Evolutionary conservation across 2,797 vertebrate genomes (phyloP).

Genomic region (Mallotus villosus): DNA sequence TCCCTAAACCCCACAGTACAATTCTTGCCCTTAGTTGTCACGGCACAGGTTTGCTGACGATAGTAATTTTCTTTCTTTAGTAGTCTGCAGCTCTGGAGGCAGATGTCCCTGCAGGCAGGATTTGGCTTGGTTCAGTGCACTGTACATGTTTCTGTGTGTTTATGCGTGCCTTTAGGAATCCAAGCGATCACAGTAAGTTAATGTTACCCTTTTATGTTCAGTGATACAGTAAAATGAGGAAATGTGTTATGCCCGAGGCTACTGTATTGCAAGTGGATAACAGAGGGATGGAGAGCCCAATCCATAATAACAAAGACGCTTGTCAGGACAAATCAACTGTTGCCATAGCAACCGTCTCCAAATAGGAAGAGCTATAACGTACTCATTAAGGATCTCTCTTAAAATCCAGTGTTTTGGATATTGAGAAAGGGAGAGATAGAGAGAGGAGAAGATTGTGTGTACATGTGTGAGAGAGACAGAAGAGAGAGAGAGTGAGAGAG

Average conservation of each 20-base stretch:
- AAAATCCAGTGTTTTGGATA: not conserved
- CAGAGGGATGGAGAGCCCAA: conserved; percentile 36
- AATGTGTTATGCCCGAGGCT: no score
- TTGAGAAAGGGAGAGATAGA: not conserved
- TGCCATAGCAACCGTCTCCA: conserved; percentile 53
- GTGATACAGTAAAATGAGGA: not conserved
- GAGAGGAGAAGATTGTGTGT: not conserved
- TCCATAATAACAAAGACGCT: conserved; percentile 39
- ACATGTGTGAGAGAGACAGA: not conserved
- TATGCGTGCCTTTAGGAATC: not conserved
- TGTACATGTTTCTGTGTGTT: not conserved
- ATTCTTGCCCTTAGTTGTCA: not conserved
- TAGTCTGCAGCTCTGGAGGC: not conserved
- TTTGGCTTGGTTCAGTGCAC: not conserved
- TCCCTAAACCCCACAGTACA: not conserved
- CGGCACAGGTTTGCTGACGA: not conserved
- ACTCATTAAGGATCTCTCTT: conserved; percentile 31
- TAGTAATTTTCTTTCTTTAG: not conserved
- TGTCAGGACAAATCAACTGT: conserved; percentile 47
- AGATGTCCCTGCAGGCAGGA: not conserved
- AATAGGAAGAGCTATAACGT: conserved; percentile 38
- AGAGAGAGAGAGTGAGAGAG: no score
- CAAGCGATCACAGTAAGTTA: not conserved
- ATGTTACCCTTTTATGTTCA: not conserved
- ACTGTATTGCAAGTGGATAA: conserved; percentile 18